Evolutionary conservation across 2,113 vertebrate species (phyloP), one percentile per base, ranked within the genome.

Genomic region (Rhipidura dahli): DNA sequence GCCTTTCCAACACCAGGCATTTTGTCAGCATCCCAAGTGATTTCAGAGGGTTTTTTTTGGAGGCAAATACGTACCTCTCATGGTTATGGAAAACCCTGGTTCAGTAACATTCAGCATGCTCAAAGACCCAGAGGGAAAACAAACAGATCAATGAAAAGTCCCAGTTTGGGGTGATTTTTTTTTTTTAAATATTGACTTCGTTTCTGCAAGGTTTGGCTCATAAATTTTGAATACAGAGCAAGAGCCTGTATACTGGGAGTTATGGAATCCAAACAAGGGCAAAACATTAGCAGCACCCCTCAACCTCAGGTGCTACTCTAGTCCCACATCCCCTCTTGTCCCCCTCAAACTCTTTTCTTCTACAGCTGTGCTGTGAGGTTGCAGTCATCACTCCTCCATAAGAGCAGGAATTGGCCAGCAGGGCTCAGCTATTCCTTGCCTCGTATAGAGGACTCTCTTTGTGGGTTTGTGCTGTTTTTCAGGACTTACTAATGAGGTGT

Each of bases 371-470:
- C 49, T 8, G 8, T 6, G 11, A 47, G 27, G n/a, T 31, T 65
- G 47, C 39, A 73, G 56, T 7, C 20, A 21, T 5, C 7, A 1
- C 2, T 26, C 57, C 15, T 44, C 66, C 1, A 0, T 9, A 22
- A 28, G 10, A 65, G n/a, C 40, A 78, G 31, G 42, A 44, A 20
- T 20, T 11, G 64, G n/a, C 10, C 24, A 19, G 19, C 5, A 27
- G 27, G 40, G 10, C 51, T 27, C 45, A 56, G 26, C 10, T 39
- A 37, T 1, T 1, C 3, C 27, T 33, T 12, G 11, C 28, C 31
- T 35, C 1, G 0, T 0, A 0, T 2, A 50, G 17, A 39, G 30
- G 39, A 42, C 15, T 81, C 24, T 70, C 70, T 61, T 13, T 5
- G 16, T 10, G n/a, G 10, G 11, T 10, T 85, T 51, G 16, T 24